Base-by-base conservation (phyloP, 2,888 invertebrate genomes). In the Phragmatobia fuliginosa region DNA sequence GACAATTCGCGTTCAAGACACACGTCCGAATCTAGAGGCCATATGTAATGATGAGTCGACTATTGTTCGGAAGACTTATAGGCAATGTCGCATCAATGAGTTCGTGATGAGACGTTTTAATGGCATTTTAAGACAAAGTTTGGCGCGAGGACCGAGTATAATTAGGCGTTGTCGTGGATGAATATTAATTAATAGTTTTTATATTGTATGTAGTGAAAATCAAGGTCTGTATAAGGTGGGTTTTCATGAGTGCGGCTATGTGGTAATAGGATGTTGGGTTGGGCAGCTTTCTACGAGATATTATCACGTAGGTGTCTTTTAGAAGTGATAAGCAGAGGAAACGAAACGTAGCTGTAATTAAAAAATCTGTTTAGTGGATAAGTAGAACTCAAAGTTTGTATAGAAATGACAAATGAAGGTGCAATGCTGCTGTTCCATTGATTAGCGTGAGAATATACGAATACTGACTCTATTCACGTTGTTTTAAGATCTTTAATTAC, bases 1-100 rank as follows among this genome's bases (percentile, higher is more conserved):
- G 91, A 85, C 87, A 77, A 94, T 94, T 93, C 89, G 90, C 85
- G 91, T 93, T 91, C 94, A 87, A 73, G 60, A 71, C 92, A 87
- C 89, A 88, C 87, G 74, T 68, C 67, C 65, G 62, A 80, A 78
- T 76, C 84, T 86, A 83, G 92, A 92, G 93, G 93, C 92, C 93
- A 90, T 90, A 88, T 87, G 87, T 90, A 91, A 92, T 91, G 90
- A 91, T 85, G 87, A 84, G 85, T 87, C 86, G 79, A 77, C 89
- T 85, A 92, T 93, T 92, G 93, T 92, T 81, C 75, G 63, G 70
- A 79, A 88, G 90, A 91, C 88, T 88, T 91, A 92, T 92, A 85
- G 88, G 85, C 87, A 86, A 88, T 88, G 88, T 83, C 83, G 77
- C 74, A 79, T 78, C 86, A 89, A 90, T 90, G 85, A 83, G 72